Percentiles rank a stretch among this genome's conserved stretches.
These are phyloP conservation scores for Alauda arvensis DNA, from an alignment of 2,797 vertebrate species.

Conservation along the genomic window DNA sequence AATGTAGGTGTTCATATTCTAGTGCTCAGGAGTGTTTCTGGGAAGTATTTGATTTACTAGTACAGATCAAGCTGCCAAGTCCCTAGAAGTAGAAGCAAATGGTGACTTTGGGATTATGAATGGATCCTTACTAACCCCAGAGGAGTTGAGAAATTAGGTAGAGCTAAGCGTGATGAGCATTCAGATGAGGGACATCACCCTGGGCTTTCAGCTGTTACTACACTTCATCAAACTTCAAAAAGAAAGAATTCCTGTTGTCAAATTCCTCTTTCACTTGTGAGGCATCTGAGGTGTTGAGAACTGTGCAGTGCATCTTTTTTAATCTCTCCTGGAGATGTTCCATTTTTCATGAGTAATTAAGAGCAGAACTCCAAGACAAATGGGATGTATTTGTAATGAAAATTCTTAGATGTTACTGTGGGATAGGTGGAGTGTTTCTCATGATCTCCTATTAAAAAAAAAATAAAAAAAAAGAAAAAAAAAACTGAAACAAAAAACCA, in stretches of 20 bases:
- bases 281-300: neutral
- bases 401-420: neutral
- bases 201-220: neutral
- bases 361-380: neutral
- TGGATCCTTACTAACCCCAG: neutral
- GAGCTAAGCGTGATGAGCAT: neutral
- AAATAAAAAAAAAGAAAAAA: neutral
- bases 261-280: neutral
- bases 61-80: neutral
- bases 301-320: neutral
- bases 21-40: neutral
- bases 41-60: conserved; percentile 16
- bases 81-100: neutral
- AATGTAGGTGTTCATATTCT: neutral
- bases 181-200: neutral
- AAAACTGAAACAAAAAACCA: no score
- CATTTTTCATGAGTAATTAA: conserved; percentile 23
- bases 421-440: neutral
- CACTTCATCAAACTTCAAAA: conserved; percentile 1
- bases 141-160: neutral
- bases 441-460: neutral
- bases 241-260: neutral
- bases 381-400: neutral
- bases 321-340: neutral
- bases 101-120: conserved; percentile 4